A percentile compares a stretch with the other conserved stretches of the same genome.
Evolutionary conservation across 2,797 vertebrate species (phyloP).

Genomic region (Ceryle rudis): DNA sequence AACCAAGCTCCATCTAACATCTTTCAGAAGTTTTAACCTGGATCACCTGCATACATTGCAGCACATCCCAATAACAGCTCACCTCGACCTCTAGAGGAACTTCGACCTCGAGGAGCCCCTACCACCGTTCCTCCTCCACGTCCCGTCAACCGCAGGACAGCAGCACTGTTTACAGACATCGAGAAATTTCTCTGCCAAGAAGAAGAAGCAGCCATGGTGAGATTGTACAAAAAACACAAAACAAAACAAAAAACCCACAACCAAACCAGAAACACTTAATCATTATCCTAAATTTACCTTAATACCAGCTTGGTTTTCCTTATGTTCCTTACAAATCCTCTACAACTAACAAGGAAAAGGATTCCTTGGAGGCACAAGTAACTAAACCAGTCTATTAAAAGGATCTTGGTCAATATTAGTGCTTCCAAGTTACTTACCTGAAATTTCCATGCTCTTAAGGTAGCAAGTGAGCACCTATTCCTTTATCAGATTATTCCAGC

Average conservation of each 20-base stretch:
- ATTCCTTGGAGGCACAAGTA: not conserved
- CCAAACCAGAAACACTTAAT: not conserved
- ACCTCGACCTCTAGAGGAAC: slow-evolving; percentile 98
- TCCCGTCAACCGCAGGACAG: slow-evolving; percentile 93
- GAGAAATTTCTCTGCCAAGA: slow-evolving; percentile 97
- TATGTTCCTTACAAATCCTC: not conserved
- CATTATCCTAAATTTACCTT: not conserved
- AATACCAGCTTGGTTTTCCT: not conserved
- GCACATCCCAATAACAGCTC: slow-evolving; percentile 64
- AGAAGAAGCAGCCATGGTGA: slow-evolving; percentile 2
- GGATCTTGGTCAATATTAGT: not conserved
- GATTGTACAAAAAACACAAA: not conserved
- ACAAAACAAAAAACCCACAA: not conserved
- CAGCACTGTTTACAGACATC: slow-evolving; percentile 98
- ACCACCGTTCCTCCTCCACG: slow-evolving; percentile 92
- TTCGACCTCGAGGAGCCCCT: slow-evolving; percentile 95
- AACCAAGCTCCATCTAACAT: not conserved
- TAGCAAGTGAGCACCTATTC: not conserved
- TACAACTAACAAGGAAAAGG: not conserved
- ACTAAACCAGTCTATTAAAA: not conserved
- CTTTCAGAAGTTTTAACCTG: not conserved
- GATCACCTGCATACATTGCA: not conserved
- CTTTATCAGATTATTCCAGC: not conserved
- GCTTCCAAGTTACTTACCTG: not conserved
- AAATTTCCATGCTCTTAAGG: not conserved